phyloP scores from a whole-genome alignment of 1,140 invertebrate species.

The Brachionus plicatilis region DNA sequence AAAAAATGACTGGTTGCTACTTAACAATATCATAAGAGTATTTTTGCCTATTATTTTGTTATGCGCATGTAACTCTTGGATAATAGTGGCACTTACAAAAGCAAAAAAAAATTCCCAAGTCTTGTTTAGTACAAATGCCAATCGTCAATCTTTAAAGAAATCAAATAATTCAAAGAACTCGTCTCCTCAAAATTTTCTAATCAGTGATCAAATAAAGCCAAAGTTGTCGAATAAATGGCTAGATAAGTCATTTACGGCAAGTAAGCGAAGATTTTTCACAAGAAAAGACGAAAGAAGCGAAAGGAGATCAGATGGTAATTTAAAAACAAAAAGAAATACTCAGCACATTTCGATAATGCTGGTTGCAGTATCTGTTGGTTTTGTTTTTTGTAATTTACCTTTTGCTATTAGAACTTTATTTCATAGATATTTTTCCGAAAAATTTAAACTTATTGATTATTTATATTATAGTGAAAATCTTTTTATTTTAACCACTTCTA shows the following conservation, averaged over 20 bases:
- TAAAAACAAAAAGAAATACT: background rate
- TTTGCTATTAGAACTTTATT: conserved; percentile 31
- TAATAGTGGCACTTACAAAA: background rate
- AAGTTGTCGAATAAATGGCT: too few relatives aligned
- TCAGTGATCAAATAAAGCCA: too few relatives aligned
- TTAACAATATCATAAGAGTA: conserved; percentile 32
- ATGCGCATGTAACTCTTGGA: conserved; percentile 22
- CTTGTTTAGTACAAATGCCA: background rate
- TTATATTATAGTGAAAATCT: conserved; percentile 29
- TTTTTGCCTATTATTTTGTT: conserved; percentile 7
- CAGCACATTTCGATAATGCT: conserved; percentile 38
- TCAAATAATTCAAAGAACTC: background rate
- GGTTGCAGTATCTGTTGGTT: background rate
- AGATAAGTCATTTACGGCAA: background rate
- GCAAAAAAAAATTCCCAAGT: conserved; percentile 6
- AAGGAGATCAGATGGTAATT: background rate
- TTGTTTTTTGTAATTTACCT: conserved; percentile 32
- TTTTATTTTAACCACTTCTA: background rate
- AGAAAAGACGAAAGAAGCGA: background rate
- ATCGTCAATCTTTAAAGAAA: background rate
- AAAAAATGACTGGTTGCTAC: conserved; percentile 4
- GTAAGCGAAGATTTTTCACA: background rate
- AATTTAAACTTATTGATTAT: conserved; percentile 26
- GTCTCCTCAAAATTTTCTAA: background rate
- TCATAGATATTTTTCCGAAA: conserved; percentile 27